These are phyloP conservation scores for Pycnomerus fuliginosus DNA, from an alignment of 2,888 invertebrate species.

Conservation along the genomic window DNA sequence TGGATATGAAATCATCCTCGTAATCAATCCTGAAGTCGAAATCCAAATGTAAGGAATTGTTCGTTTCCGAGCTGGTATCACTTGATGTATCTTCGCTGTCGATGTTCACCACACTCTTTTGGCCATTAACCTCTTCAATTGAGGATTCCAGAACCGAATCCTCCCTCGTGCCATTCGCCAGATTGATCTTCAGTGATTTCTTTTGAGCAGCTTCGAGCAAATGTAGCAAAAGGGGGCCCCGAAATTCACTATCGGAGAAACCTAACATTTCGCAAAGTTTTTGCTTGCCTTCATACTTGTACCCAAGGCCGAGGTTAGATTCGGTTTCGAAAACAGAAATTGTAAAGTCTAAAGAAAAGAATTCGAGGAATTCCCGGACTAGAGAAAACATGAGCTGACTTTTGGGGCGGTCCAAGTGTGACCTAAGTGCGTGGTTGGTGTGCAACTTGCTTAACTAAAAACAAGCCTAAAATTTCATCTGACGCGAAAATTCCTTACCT, in stretches of 20 bases:
- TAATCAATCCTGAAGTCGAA: too few relatives aligned
- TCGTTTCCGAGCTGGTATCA: conserved; percentile 25
- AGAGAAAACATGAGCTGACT: conserved; percentile 64
- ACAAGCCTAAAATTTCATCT: background rate
- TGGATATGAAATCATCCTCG: too few relatives aligned
- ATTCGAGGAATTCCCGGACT: conserved; percentile 79
- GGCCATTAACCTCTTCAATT: too few relatives aligned
- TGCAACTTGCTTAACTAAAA: conserved; percentile 52
- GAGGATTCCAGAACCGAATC: conserved; percentile 1
- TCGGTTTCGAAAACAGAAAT: conserved; percentile 80
- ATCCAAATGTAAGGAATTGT: too few relatives aligned
- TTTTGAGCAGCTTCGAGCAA: conserved; percentile 43
- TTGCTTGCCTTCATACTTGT: conserved; percentile 57
- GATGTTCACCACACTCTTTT: too few relatives aligned
- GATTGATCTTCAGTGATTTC: conserved; percentile 36
- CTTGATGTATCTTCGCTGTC: background rate
- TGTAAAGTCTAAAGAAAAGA: conserved; percentile 76
- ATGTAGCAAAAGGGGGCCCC: conserved; percentile 45
- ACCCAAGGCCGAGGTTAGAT: conserved; percentile 60
- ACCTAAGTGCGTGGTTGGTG: conserved; percentile 60
- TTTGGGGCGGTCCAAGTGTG: conserved; percentile 60
- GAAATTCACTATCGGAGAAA: conserved; percentile 35
- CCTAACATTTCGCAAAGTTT: conserved; percentile 45
- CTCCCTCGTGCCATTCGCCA: conserved; percentile 24
- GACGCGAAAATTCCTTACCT: conserved; percentile 30